Conservation (phyloP, 2,888 invertebrate species). For the Drosophila lutescens region DNA sequence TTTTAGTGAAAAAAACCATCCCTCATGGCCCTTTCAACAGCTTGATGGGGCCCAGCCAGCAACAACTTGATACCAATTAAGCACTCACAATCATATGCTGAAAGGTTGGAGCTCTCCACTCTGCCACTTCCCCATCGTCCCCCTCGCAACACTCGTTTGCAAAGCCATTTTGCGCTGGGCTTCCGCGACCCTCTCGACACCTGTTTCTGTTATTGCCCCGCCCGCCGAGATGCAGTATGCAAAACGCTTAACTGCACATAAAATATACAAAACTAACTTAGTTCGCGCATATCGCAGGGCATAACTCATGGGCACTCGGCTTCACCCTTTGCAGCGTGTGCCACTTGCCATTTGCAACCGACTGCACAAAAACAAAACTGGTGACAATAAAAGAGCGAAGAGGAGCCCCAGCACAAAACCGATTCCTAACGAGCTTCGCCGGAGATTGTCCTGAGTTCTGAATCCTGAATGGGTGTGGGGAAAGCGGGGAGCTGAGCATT, state of each 20-base stretch:
- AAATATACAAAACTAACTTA: conserved; percentile 65
- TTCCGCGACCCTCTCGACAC: conserved; percentile 40
- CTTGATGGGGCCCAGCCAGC: conserved; percentile 1
- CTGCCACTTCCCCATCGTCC: neutral
- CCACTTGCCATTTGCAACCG: conserved; percentile 45
- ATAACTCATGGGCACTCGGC: conserved; percentile 56
- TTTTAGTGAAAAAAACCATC: neutral
- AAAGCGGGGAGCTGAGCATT: neutral
- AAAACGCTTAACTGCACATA: conserved; percentile 67
- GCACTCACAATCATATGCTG: conserved; percentile 37
- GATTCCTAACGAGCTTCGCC: conserved; percentile 48
- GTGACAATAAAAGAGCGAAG: conserved; percentile 51
- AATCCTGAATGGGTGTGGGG: neutral
- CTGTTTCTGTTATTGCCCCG: conserved; percentile 12
- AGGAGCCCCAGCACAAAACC: conserved; percentile 29
- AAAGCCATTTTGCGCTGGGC: conserved; percentile 20
- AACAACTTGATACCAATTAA: conserved; percentile 49
- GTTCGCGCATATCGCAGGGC: conserved; percentile 58
- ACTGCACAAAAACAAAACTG: conserved; percentile 63
- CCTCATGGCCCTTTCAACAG: neutral
- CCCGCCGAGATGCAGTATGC: conserved; percentile 28
- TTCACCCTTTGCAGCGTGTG: conserved; percentile 13
- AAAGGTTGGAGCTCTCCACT: conserved; percentile 5
- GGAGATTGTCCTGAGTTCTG: neutral
- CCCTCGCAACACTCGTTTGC: neutral